A percentile compares a stretch with the other conserved stretches of the same genome.
phyloP scores from a whole-genome alignment of 2,113 vertebrate species.

The Onychostoma macrolepis region DNA sequence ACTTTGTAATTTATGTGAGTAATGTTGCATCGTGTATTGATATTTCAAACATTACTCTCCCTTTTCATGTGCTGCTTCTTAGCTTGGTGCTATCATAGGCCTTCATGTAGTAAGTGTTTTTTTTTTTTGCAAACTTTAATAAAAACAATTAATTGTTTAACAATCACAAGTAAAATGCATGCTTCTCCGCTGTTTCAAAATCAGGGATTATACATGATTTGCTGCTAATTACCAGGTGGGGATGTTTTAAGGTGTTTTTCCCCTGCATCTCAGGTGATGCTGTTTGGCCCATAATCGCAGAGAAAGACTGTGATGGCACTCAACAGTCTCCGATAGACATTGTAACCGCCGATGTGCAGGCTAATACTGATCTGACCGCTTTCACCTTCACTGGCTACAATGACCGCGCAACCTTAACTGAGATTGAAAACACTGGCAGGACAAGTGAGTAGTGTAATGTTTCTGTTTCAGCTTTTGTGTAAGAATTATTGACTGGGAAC shows the following conservation, averaged over 20 bases:
- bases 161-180: too few species aligned
- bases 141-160: too few species aligned
- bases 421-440: constrained; percentile 40
- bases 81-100: constrained; percentile 48
- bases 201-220: background rate
- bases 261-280: background rate
- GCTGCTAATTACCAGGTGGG: background rate
- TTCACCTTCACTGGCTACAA: constrained; percentile 64
- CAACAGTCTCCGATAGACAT: constrained; percentile 78
- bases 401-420: rapidly evolving
- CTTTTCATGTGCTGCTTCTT: background rate
- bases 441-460: constrained; percentile 12
- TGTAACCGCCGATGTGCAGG: background rate
- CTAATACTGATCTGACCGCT: background rate
- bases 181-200: background rate
- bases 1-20: background rate
- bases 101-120: constrained; percentile 44
- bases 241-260: background rate
- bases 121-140: background rate
- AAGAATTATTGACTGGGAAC: background rate
- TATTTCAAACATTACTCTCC: background rate
- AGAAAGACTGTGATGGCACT: constrained; percentile 57
- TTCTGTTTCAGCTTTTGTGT: background rate
- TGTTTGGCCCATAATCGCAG: constrained; percentile 48
- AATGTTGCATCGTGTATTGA: background rate